phyloP scores from a whole-genome alignment of 1,140 invertebrate species.

The Hirudo medicinalis region DNA sequence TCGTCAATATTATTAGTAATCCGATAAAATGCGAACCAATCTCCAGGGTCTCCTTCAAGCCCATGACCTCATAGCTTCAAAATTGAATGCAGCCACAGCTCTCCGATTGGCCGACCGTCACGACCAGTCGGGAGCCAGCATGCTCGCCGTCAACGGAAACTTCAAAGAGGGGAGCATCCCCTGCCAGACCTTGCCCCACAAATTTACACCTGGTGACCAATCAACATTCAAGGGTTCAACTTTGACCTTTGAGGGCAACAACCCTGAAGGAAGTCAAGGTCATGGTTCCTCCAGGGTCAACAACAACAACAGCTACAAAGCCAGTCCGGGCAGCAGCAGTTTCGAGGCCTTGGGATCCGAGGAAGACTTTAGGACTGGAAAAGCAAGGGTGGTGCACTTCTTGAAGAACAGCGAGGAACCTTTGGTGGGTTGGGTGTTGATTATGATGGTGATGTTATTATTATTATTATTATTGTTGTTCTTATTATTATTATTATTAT shows the following conservation, averaged over 20 bases:
- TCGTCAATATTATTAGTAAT: no score
- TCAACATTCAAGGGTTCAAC: background rate
- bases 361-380: background rate
- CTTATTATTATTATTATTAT: no score
- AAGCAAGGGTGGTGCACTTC: constrained; percentile 92
- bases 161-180: background rate
- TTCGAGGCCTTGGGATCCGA: background rate
- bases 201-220: background rate
- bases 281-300: background rate
- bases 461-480: background rate
- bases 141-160: background rate
- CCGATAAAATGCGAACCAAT: no score
- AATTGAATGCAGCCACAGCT: background rate
- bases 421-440: constrained; percentile 58
- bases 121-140: background rate
- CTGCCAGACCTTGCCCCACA: background rate
- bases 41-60: no score
- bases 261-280: background rate
- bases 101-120: constrained; percentile 5
- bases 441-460: background rate
- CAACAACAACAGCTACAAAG: constrained; percentile 5
- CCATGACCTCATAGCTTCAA: background rate
- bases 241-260: background rate
- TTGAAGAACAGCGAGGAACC: constrained; percentile 97
- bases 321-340: background rate